Evolutionary conservation across 2,888 invertebrate species (phyloP).

Genomic region (Folsomia manolachei): DNA sequence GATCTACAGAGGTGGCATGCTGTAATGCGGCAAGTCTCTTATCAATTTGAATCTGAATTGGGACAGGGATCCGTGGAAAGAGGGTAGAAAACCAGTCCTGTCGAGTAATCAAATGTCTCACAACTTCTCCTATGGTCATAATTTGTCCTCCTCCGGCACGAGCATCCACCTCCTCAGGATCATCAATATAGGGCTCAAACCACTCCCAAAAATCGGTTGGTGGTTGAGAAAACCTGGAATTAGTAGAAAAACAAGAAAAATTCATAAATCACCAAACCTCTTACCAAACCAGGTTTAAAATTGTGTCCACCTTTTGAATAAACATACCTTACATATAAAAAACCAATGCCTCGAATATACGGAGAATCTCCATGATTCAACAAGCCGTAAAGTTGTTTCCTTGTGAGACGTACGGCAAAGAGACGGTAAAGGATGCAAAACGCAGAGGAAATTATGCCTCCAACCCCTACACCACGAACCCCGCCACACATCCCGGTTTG

Average conservation of each 20-base stretch:
- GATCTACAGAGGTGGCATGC: slow-evolving; percentile 54
- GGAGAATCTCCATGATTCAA: slow-evolving; percentile 94
- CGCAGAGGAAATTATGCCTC: slow-evolving; percentile 99
- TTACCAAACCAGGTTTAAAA: not conserved
- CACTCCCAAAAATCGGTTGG: slow-evolving; percentile 94
- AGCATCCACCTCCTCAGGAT: slow-evolving; percentile 86
- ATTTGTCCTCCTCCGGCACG: slow-evolving; percentile 95
- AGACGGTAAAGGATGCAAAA: slow-evolving; percentile 98
- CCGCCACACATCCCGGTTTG: slow-evolving; percentile 99
- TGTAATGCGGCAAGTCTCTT: slow-evolving; percentile 65
- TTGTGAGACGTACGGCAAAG: slow-evolving; percentile 91
- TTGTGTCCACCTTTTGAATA: not conserved
- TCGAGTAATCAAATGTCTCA: slow-evolving; percentile 88
- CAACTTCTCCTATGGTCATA: slow-evolving; percentile 88
- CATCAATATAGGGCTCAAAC: slow-evolving; percentile 94
- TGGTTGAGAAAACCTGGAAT: slow-evolving; percentile 91
- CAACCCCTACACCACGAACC: slow-evolving; percentile 97
- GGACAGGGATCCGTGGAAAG: slow-evolving; percentile 97
- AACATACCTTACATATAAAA: slow-evolving; percentile 69
- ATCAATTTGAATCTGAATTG: slow-evolving; percentile 87
- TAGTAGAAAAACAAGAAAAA: too few relatives aligned
- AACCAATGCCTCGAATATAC: slow-evolving; percentile 92
- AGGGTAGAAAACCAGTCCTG: slow-evolving; percentile 98
- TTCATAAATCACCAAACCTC: not conserved
- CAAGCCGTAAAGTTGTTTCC: slow-evolving; percentile 94